These are phyloP conservation scores for Cheilinus undulatus DNA, from an alignment of 2,113 vertebrate species.

Conservation along the genomic window DNA sequence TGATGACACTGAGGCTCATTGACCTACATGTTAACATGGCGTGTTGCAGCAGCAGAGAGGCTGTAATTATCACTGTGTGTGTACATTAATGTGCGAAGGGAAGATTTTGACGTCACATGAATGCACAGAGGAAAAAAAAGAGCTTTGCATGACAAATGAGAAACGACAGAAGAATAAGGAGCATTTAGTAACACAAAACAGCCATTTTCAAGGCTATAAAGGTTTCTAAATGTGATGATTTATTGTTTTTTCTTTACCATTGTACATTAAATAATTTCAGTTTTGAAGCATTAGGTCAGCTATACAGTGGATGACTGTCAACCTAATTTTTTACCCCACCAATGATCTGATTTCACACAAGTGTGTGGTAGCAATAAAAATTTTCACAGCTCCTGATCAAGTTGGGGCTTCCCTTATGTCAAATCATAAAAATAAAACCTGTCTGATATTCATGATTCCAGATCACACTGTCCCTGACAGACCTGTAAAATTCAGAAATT, in stretches of 20 bases:
- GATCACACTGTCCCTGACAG: no score
- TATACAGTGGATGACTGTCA: no score
- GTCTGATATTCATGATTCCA: no score
- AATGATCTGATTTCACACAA: no score
- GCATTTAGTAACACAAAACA: no score
- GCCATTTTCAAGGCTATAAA: background rate
- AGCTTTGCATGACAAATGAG: background rate
- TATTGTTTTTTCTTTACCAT: background rate
- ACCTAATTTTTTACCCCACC: no score
- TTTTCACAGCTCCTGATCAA: no score
- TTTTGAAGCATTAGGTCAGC: background rate
- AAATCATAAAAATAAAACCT: no score
- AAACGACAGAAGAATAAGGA: background rate
- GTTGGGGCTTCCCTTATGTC: no score
- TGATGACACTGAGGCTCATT: conserved; percentile 30
- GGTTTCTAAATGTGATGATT: background rate
- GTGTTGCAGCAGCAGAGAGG: conserved; percentile 17
- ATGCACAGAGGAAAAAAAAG: background rate
- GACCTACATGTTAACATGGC: conserved; percentile 43
- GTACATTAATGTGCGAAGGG: background rate
- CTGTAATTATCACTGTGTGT: conserved; percentile 20
- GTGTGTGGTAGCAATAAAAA: no score
- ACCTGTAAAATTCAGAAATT: no score
- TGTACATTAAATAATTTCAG: no score
- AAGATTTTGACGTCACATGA: conserved; percentile 8